Percentiles rank a stretch among this genome's conserved stretches.
Evolutionary conservation across 1,140 invertebrate genomes (phyloP).

Genomic region (Littorina saxatilis): DNA sequence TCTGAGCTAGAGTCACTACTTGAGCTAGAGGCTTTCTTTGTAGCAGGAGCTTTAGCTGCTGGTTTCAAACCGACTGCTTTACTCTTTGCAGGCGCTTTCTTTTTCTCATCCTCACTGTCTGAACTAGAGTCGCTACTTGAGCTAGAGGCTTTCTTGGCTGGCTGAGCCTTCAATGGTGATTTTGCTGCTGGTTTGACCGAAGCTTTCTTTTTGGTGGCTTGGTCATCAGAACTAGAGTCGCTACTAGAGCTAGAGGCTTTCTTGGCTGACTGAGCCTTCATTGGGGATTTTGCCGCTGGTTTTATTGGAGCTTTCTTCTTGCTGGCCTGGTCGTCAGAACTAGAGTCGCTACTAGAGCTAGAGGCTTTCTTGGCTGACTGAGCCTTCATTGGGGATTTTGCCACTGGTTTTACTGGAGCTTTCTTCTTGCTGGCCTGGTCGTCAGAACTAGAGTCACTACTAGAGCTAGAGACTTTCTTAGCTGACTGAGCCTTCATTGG

Average conservation of each 20-base stretch:
- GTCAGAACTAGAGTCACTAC: slow-evolving; percentile 4
- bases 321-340: background rate
- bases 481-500: background rate
- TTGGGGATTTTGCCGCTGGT: slow-evolving; percentile 20
- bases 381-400: slow-evolving; percentile 27
- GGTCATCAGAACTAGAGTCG: no score
- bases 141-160: background rate
- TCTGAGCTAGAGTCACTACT: slow-evolving; percentile 45
- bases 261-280: slow-evolving; percentile 4
- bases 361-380: background rate
- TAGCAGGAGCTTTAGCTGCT: background rate
- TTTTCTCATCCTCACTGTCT: slow-evolving; percentile 30
- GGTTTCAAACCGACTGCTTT: background rate
- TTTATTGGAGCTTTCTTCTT: background rate
- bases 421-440: slow-evolving; percentile 40
- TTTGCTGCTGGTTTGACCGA: no score
- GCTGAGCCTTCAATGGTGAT: background rate
- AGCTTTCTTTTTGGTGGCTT: no score
- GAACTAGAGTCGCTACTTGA: slow-evolving; percentile 40
- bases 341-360: background rate
- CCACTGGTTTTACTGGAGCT: slow-evolving; percentile 32
- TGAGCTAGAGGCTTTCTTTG: slow-evolving; percentile 3
- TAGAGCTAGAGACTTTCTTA: background rate
- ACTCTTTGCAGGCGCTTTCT: background rate
- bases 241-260: slow-evolving; percentile 1